Base-by-base conservation (phyloP, 2,888 invertebrate genomes). In the Catocala sponsa region DNA sequence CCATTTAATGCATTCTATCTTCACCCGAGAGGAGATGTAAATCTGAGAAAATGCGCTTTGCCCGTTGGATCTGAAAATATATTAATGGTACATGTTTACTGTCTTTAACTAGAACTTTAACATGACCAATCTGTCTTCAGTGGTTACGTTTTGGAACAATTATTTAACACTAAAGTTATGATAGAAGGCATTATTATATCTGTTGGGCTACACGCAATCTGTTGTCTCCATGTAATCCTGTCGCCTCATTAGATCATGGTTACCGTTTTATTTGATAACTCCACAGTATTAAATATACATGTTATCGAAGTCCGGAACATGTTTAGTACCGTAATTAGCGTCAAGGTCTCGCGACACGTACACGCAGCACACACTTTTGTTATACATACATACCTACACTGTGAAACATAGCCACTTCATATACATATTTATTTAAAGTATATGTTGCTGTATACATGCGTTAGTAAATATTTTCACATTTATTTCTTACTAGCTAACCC, bases 381-480 rank as follows among this genome's bases (percentile, higher is more conserved):
- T 41, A 11, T 47, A 51, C 11, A 51, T 33, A 59, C 44, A 41
- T n/a, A 38, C 53, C 46, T 57, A 53, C 13, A 43, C 55, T 61
- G 25, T 25, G 25, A 25, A 25, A 25, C 25, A 25, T 25, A 25
- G 4, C 25, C 25, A 25, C 4, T 25, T 25, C 25, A 25, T 25
- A 2, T n/a, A n/a, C n/a, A n/a, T 25, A 25, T 25, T 25, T 41
- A 38, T 5, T 2, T 35, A 38, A 38, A 38, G 35, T 44, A 12
- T 46, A 9, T 15, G 10, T 46, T 7, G 2, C 13, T 15, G 15
- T 46, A 7, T 42, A 42, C 42, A n/a, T 15, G 15, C 25, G 48
- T 62, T 57, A 65, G 71, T 76, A 77, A 77, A 80, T 64, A 79
- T 68, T 68, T 65, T 69, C 65, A 54, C 54, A 69, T 57, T 62